Conservation (phyloP, 1,140 invertebrate genomes). For the Teleogryllus occipitalis region DNA sequence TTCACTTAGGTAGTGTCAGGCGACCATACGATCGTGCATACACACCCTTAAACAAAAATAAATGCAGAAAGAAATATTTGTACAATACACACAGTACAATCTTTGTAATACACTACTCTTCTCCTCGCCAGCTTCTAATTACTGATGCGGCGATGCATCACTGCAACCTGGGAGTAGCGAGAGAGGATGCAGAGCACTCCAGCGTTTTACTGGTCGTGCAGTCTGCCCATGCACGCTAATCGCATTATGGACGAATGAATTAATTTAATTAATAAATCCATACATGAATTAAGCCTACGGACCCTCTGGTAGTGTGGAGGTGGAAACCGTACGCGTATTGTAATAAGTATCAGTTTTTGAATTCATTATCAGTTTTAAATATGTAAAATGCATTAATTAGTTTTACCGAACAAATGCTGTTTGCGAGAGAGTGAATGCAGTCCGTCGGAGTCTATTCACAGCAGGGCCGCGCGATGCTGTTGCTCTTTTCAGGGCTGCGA, state of each 20-base stretch:
- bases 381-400: constrained; percentile 6
- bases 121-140: too few relatives aligned
- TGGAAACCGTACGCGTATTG: not conserved
- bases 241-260: constrained; percentile 1
- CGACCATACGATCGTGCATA: too few relatives aligned
- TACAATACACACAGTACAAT: too few relatives aligned
- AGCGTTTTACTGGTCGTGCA: too few relatives aligned
- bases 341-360: not conserved
- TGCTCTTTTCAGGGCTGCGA: not conserved
- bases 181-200: too few relatives aligned
- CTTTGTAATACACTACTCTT: too few relatives aligned
- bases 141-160: too few relatives aligned
- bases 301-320: not conserved
- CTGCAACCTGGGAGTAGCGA: too few relatives aligned
- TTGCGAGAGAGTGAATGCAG: not conserved
- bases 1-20: too few relatives aligned
- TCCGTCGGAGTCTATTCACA: not conserved
- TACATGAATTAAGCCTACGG: not conserved
- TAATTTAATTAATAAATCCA: constrained; percentile 6
- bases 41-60: too few relatives aligned
- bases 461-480: not conserved
- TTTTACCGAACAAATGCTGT: not conserved
- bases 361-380: constrained; percentile 1
- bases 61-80: too few relatives aligned
- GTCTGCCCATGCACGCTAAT: not conserved